These are phyloP conservation scores for Boloria euphrosyne DNA, from an alignment of 2,888 invertebrate species.

Conservation along the genomic window DNA sequence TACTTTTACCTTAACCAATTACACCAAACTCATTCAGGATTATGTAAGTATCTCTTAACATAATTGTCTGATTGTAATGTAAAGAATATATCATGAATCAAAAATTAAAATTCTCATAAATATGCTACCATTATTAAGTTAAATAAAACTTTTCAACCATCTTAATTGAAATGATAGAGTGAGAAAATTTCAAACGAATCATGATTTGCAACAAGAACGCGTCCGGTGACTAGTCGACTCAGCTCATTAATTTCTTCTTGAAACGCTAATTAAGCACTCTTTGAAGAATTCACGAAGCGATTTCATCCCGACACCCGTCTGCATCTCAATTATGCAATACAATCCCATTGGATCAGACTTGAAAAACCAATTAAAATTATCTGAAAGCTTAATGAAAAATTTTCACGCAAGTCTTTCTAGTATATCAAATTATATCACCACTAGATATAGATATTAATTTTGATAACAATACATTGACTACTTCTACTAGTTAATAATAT, in stretches of 20 bases:
- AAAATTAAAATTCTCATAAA: too few species aligned
- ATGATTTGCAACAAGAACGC: slow-evolving; percentile 21
- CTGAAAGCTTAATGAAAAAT: slow-evolving; percentile 36
- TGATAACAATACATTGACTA: slow-evolving; percentile 30
- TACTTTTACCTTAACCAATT: too few species aligned
- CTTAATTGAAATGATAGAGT: slow-evolving; percentile 22
- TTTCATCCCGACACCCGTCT: slow-evolving; percentile 55
- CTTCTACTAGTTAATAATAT: slow-evolving; percentile 5
- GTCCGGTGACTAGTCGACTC: slow-evolving; percentile 32
- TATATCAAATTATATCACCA: slow-evolving; percentile 32
- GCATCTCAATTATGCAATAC: slow-evolving; percentile 64
- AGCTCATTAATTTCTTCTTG: slow-evolving; percentile 68
- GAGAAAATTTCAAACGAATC: slow-evolving; percentile 20
- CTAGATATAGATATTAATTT: slow-evolving; percentile 27
- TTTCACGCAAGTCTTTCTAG: slow-evolving; percentile 21
- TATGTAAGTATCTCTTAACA: too few species aligned
- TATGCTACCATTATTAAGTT: too few species aligned
- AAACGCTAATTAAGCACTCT: slow-evolving; percentile 68
- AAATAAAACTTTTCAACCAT: slow-evolving; percentile 1
- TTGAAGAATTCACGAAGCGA: slow-evolving; percentile 66
- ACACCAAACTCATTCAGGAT: too few species aligned
- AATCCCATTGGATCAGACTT: slow-evolving; percentile 51
- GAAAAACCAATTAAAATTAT: slow-evolving; percentile 46
- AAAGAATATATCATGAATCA: too few species aligned
- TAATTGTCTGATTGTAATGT: too few species aligned